These are phyloP conservation scores for Grapholita molesta DNA, from an alignment of 1,140 invertebrate genomes.

Conservation along the genomic window DNA sequence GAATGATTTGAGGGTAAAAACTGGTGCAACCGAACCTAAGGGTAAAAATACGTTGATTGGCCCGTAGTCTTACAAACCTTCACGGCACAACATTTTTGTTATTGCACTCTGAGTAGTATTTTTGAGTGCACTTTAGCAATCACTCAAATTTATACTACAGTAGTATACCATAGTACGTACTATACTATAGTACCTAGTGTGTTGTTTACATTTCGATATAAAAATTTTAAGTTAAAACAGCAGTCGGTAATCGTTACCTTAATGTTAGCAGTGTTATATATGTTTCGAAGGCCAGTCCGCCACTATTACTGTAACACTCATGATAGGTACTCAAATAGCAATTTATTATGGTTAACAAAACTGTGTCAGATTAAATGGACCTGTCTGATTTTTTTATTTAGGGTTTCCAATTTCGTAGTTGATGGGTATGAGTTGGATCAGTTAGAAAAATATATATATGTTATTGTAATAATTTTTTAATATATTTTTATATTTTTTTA, in stretches of 20 bases:
- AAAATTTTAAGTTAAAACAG: not conserved
- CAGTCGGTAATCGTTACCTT: not conserved
- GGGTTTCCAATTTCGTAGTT: not conserved
- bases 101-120: not conserved
- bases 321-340: not conserved
- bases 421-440: not conserved
- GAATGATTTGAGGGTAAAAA: no score
- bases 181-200: no score
- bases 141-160: not conserved
- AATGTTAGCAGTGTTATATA: not conserved
- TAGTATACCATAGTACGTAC: no score
- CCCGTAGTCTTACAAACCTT: no score
- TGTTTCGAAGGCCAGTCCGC: not conserved
- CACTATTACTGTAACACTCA: not conserved
- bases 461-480: not conserved
- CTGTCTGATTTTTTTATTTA: not conserved
- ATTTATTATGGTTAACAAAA: not conserved
- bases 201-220: not conserved
- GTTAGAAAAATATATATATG: not conserved
- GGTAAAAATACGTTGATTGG: no score
- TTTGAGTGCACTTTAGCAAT: no score
- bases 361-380: not conserved
- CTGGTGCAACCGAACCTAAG: no score
- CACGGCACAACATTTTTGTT: no score
- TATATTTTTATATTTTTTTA: not conserved